Conservation (phyloP, 1,140 invertebrate genomes). For the Eueides isabella region DNA sequence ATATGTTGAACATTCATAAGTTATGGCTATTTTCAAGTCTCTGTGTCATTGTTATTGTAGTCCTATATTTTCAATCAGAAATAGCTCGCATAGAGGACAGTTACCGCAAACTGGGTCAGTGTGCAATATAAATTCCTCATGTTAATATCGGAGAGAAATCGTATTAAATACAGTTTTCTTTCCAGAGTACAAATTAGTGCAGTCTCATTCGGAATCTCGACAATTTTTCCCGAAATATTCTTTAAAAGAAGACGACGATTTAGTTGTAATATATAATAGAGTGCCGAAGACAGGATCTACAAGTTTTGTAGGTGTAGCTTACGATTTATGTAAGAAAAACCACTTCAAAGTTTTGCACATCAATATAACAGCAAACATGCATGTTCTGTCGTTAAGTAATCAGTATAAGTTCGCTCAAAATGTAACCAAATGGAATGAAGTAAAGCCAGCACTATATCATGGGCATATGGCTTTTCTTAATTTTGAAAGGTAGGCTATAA, state of each 20-base stretch:
- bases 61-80: slow-evolving; percentile 77
- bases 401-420: slow-evolving; percentile 96
- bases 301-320: slow-evolving; percentile 98
- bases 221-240: slow-evolving; percentile 60
- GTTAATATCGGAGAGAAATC: slow-evolving; percentile 29
- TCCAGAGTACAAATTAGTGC: slow-evolving; percentile 74
- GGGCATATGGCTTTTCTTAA: slow-evolving; percentile 98
- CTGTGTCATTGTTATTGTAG: slow-evolving; percentile 69
- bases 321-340: slow-evolving; percentile 96
- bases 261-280: slow-evolving; percentile 96
- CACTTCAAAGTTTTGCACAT: slow-evolving; percentile 94
- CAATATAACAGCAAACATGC: slow-evolving; percentile 97
- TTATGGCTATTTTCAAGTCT: slow-evolving; percentile 73
- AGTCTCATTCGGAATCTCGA: slow-evolving; percentile 61
- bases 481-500: slow-evolving; percentile 89
- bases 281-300: slow-evolving; percentile 99
- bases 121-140: slow-evolving; percentile 20
- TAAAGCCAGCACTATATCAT: slow-evolving; percentile 97
- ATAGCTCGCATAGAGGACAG: slow-evolving; percentile 68
- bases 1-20: slow-evolving; percentile 77
- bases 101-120: slow-evolving; percentile 68
- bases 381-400: slow-evolving; percentile 95
- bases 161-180: slow-evolving; percentile 37
- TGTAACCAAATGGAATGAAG: slow-evolving; percentile 92
- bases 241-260: slow-evolving; percentile 82